These are phyloP conservation scores for Eupsittula cactorum DNA, from an alignment of 2,113 vertebrate species.

Conservation along the genomic window DNA sequence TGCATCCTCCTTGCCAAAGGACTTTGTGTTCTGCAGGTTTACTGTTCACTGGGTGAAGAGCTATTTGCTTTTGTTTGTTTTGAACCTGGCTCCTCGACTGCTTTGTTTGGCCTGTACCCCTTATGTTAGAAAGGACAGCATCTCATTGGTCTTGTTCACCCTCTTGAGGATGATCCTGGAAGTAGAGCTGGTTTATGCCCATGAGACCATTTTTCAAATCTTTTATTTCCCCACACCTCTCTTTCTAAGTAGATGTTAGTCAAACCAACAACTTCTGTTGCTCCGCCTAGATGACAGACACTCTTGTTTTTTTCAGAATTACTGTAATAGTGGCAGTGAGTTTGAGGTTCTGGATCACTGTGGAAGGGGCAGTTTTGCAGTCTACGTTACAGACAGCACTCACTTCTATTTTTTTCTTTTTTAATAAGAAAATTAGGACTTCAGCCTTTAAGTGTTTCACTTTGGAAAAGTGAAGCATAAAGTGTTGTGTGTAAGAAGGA, in stretches of 20 bases:
- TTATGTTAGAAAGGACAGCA: background rate
- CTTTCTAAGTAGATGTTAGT: background rate
- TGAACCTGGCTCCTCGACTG: background rate
- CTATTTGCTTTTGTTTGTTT: background rate
- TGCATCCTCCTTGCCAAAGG: background rate
- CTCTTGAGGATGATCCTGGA: background rate
- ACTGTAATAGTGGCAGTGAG: background rate
- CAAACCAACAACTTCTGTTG: background rate
- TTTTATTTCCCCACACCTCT: background rate
- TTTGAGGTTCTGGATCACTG: background rate
- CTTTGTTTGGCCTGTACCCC: background rate
- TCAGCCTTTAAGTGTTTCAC: background rate
- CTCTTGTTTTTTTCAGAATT: background rate
- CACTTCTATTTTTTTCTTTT: background rate
- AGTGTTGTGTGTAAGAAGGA: background rate
- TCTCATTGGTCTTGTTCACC: background rate
- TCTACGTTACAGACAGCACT: background rate
- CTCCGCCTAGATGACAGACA: background rate
- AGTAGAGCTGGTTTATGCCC: background rate
- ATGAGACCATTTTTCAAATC: background rate
- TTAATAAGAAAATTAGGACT: background rate
- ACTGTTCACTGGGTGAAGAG: rapidly evolving
- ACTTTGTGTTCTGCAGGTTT: slow-evolving; percentile 39
- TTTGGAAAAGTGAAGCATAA: background rate
- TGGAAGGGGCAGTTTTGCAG: background rate